Percentiles rank a stretch among this genome's conserved stretches.
These are phyloP conservation scores for Miopithecus talapoin DNA, from an alignment of 2,797 vertebrate genomes.

Conservation along the genomic window DNA sequence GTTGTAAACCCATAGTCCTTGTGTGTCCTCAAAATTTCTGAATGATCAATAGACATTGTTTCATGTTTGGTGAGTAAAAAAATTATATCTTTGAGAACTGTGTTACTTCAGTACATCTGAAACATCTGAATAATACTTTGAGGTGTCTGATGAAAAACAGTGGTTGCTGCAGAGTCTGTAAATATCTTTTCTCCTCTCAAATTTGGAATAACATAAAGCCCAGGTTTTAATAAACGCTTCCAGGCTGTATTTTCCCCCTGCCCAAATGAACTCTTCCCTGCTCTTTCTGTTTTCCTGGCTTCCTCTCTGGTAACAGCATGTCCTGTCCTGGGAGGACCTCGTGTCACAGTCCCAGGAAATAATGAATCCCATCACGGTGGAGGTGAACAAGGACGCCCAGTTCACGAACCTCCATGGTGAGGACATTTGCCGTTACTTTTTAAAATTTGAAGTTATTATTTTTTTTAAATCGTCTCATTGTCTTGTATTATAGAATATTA, in stretches of 20 bases:
- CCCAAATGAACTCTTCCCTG: background rate
- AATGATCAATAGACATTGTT: background rate
- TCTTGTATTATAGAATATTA: background rate
- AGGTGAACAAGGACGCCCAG: background rate
- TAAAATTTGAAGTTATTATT: background rate
- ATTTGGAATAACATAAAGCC: background rate
- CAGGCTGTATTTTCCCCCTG: background rate
- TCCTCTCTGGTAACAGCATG: background rate
- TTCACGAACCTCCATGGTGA: background rate
- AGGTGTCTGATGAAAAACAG: background rate
- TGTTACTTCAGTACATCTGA: background rate
- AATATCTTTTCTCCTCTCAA: background rate
- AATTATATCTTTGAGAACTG: background rate
- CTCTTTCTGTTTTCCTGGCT: background rate
- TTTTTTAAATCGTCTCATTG: background rate
- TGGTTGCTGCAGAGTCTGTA: background rate
- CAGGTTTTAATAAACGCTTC: background rate
- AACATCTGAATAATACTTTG: background rate
- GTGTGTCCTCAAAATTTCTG: background rate
- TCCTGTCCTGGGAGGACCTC: rapidly evolving
- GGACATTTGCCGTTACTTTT: background rate
- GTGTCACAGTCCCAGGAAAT: background rate
- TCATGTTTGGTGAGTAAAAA: background rate
- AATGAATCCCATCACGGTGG: background rate
- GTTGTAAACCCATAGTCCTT: background rate